phyloP scores from a whole-genome alignment of 2,888 invertebrate species.

The Agapetus fuscipes region DNA sequence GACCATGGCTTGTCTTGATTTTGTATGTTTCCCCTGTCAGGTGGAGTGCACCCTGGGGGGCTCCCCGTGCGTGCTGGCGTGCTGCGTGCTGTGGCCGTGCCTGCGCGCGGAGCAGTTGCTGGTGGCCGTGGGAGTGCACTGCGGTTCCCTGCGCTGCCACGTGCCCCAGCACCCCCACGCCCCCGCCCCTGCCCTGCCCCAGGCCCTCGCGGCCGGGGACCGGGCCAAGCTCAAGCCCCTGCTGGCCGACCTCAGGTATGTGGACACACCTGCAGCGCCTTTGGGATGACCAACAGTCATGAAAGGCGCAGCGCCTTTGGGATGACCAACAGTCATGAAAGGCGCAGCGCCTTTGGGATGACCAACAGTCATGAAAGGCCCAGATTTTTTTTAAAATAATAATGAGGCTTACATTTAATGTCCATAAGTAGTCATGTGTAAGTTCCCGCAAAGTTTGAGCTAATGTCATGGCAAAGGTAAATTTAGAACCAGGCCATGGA shows the following conservation, averaged over 20 bases:
- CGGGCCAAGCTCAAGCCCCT: slow-evolving; percentile 29
- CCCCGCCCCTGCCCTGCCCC: slow-evolving; percentile 70
- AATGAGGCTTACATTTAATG: too few species aligned
- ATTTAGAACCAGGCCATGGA: slow-evolving; percentile 80
- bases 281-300: too few species aligned
- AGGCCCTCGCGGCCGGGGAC: slow-evolving; percentile 47
- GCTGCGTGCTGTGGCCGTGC: slow-evolving; percentile 83
- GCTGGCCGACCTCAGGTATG: slow-evolving; percentile 48
- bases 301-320: too few species aligned
- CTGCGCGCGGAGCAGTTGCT: slow-evolving; percentile 85
- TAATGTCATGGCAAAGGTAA: too few species aligned
- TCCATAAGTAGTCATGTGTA: too few species aligned
- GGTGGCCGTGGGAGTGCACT: slow-evolving; percentile 90
- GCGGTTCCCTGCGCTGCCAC: slow-evolving; percentile 84
- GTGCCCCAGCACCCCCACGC: slow-evolving; percentile 83
- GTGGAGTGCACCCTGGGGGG: slow-evolving; percentile 70
- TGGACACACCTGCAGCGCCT: too few species aligned
- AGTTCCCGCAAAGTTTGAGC: too few species aligned
- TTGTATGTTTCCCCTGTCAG: slow-evolving; percentile 34
- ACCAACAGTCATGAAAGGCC: too few species aligned
- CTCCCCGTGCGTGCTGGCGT: slow-evolving; percentile 85
- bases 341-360: too few species aligned
- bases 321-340: too few species aligned
- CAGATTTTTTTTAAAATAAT: too few species aligned
- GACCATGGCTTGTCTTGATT: too few species aligned